Evolutionary conservation across 2,797 vertebrate species (phyloP).

Genomic region (Bucorvus abyssinicus): DNA sequence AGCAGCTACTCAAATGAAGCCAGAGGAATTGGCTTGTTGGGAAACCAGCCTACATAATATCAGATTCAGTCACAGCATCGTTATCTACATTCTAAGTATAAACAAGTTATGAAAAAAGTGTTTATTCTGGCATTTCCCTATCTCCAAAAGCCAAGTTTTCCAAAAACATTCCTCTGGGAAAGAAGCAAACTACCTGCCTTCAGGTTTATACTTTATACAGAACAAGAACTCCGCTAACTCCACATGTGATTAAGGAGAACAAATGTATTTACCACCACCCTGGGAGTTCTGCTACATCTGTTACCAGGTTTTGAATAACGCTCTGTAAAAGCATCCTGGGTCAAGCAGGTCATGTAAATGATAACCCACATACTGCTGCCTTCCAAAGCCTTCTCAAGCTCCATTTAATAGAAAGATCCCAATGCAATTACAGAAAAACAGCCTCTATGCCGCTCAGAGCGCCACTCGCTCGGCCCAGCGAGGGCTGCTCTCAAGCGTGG

Average conservation of each 20-base stretch:
- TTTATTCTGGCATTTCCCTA: neutral
- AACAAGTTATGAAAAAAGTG: neutral
- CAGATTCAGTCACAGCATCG: neutral
- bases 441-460: neutral
- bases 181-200: neutral
- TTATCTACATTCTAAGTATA: neutral
- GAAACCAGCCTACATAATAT: neutral
- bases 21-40: fast-evolving
- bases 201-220: fast-evolving
- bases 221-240: neutral
- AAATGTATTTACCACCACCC: fast-evolving
- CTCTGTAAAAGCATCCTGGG: too few species aligned
- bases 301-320: too few species aligned
- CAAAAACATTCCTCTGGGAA: neutral
- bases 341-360: neutral
- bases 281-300: neutral
- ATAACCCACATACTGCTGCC: neutral
- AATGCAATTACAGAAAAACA: fast-evolving
- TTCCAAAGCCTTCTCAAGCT: neutral
- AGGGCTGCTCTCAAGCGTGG: neutral
- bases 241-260: fast-evolving
- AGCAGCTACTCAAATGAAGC: fast-evolving
- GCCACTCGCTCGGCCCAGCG: neutral
- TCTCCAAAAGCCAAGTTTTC: neutral
- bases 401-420: neutral